These are phyloP conservation scores for Pandemis cinnamomeana DNA, from an alignment of 2,888 invertebrate genomes.

Conservation along the genomic window DNA sequence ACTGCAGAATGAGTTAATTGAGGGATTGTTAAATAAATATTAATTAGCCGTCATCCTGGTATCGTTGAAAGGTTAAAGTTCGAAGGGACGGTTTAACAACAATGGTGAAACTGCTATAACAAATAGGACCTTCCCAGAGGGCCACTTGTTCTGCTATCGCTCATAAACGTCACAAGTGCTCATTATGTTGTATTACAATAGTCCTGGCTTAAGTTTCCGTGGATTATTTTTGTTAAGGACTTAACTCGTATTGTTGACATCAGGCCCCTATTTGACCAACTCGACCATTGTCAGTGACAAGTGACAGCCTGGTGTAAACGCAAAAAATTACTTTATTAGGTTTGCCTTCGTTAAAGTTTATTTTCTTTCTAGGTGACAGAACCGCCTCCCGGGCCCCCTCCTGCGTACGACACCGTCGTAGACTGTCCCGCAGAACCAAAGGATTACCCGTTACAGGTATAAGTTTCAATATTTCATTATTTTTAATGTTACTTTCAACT, in stretches of 20 bases:
- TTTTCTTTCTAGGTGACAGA: conserved; percentile 61
- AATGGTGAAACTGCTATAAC: background rate
- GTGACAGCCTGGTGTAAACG: no score
- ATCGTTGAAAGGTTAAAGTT: conserved; percentile 2
- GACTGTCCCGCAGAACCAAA: conserved; percentile 58
- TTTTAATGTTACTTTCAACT: background rate
- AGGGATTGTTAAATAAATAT: conserved; percentile 16
- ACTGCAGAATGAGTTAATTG: conserved; percentile 4
- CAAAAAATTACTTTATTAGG: no score
- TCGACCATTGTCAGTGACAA: no score
- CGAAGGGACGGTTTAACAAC: background rate
- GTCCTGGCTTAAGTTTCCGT: background rate
- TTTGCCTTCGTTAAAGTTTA: background rate
- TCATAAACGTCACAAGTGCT: background rate
- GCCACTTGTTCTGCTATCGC: background rate
- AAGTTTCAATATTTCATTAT: background rate
- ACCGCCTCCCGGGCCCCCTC: conserved; percentile 85
- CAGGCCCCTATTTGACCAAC: no score
- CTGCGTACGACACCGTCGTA: conserved; percentile 85
- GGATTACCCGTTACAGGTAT: conserved; percentile 63
- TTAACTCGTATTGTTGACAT: no score
- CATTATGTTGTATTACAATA: background rate
- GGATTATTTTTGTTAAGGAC: background rate
- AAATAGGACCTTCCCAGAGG: background rate
- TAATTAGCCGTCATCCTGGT: background rate